phyloP scores from a whole-genome alignment of 2,888 invertebrate genomes.

The Cantharis nigra region DNA sequence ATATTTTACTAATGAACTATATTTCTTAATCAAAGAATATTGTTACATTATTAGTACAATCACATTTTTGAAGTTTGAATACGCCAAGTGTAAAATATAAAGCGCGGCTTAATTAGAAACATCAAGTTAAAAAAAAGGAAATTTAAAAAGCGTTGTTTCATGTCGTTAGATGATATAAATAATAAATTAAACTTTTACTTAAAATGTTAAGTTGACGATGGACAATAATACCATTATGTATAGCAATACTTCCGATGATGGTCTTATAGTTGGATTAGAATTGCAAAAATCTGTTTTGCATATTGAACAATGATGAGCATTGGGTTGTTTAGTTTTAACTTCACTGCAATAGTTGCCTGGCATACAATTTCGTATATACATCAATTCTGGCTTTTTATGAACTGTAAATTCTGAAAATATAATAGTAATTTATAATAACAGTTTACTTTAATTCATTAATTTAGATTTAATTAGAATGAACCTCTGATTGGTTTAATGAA shows the following conservation, averaged over 20 bases:
- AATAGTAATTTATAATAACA: too few species aligned
- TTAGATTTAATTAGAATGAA: too few species aligned
- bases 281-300: not conserved
- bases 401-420: not conserved
- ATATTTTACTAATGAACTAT: too few species aligned
- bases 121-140: too few species aligned
- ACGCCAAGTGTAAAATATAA: too few species aligned
- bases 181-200: not conserved
- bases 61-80: too few species aligned
- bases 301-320: not conserved
- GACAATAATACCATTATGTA: not conserved
- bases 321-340: not conserved
- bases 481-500: too few species aligned
- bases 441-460: too few species aligned
- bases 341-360: not conserved
- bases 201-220: not conserved
- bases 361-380: not conserved
- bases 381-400: not conserved
- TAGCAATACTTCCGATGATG: not conserved
- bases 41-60: too few species aligned
- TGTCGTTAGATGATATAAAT: not conserved
- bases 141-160: too few species aligned
- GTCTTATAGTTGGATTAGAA: not conserved
- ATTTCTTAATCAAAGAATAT: too few species aligned
- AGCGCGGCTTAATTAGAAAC: too few species aligned